phyloP scores from a whole-genome alignment of 2,797 vertebrate genomes.

The Tamandua tetradactyla region DNA sequence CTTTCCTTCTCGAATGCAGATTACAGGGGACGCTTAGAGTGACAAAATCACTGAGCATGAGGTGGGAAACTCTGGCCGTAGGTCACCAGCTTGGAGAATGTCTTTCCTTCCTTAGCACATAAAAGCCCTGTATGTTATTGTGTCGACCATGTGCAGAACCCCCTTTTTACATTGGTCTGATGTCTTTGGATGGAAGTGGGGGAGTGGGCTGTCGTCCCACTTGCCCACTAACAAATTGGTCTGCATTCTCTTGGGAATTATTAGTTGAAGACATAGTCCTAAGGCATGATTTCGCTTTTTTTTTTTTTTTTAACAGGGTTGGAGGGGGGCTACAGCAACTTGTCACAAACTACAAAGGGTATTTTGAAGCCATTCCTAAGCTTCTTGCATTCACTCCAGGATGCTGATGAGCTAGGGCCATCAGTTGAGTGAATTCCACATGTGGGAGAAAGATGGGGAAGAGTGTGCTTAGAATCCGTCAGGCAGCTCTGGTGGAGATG shows the following conservation, averaged over 20 bases:
- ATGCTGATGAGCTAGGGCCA: background rate
- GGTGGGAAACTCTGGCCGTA: background rate
- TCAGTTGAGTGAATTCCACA: background rate
- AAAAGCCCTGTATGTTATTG: background rate
- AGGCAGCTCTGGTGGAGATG: rapidly evolving
- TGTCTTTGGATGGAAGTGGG: background rate
- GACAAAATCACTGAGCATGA: background rate
- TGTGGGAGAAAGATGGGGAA: background rate
- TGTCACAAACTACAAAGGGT: background rate
- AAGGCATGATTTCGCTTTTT: background rate
- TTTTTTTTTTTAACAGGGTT: background rate
- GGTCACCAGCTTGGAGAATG: background rate
- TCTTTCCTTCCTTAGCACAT: background rate
- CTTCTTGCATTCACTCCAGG: background rate
- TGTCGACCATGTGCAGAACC: background rate
- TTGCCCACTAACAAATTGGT: background rate
- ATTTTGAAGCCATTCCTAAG: background rate
- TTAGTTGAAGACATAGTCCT: background rate
- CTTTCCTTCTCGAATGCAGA: background rate
- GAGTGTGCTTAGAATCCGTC: background rate
- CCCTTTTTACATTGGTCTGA: background rate
- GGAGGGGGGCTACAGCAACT: background rate
- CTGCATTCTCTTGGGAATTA: background rate
- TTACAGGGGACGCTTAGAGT: background rate
- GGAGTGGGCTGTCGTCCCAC: background rate